phyloP scores from a whole-genome alignment of 1,140 invertebrate species.

The Eciton burchellii region DNA sequence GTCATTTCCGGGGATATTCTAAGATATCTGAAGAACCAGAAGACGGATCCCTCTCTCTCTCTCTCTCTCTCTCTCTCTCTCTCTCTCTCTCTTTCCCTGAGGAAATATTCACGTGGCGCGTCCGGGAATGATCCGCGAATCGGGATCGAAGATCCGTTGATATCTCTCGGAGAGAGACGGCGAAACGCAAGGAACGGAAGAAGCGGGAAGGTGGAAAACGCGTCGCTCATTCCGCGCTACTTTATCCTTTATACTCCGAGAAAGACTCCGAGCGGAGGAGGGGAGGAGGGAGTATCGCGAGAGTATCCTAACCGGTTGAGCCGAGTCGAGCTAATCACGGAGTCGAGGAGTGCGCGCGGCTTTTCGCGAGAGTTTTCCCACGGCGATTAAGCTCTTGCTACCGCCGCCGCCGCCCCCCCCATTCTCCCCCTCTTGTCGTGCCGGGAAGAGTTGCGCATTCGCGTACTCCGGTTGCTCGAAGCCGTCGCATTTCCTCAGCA shows the following conservation, averaged over 20 bases:
- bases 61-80: background rate
- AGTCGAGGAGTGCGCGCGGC: constrained; percentile 23
- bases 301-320: constrained; percentile 10
- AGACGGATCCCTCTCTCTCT: background rate
- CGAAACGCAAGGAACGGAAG: no score
- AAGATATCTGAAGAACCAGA: background rate
- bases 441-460: background rate
- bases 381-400: constrained; percentile 42
- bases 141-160: background rate
- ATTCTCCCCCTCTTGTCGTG: background rate
- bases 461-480: constrained; percentile 18
- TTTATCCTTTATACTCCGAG: background rate
- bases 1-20: background rate
- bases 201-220: no score
- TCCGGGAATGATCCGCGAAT: background rate
- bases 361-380: constrained; percentile 50
- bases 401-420: background rate
- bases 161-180: no score
- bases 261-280: background rate
- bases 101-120: background rate
- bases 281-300: no score
- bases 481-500: constrained; percentile 28
- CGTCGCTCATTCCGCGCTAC: background rate
- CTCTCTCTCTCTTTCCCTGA: background rate
- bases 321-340: constrained; percentile 28